Base-by-base conservation (phyloP, 2,113 vertebrate genomes). In the Polyodon spathula region DNA sequence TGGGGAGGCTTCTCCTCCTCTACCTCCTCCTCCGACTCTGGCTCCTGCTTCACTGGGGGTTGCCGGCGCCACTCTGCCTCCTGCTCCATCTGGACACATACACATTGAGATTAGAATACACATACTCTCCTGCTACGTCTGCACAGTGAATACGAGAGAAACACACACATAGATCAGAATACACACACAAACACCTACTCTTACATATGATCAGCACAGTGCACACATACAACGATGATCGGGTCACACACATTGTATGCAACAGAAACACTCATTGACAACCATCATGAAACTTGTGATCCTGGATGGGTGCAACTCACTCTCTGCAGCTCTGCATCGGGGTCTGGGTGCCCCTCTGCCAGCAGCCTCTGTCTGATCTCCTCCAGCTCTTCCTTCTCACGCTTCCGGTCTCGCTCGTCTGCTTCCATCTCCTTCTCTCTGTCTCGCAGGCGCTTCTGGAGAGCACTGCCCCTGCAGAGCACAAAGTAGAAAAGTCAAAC, bases 391-490 rank as follows among this genome's bases (percentile, higher is more conserved):
- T 99, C 96, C 77, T 97, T 97, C 76, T 99, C 96, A 41, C 95
- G 88, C 76, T 99, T 98, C 73, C 96, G 87, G 69, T 98, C 96
- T 65, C 96, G 88, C 80, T 99, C 96, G 75, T 99, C 96, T 53
- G 88, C 90, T 87, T 99, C 96, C 80, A 92, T 94, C 85, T 99
- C 96, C 70, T 97, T 99, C 80, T 98, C 95, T 61, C 95, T 68
- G 77, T 99, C 96, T 83, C 95, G 81, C 71, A 98, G 81, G 37
- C 96, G 91, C 76, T 98, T 98, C 85, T 99, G 95, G 83, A 98
- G 91, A 63, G 96, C 95, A 73, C 96, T 99, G 72, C 96, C 96
- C 84, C 96, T 99, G 80, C n/a, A 77, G 81, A 81, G 73, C 56
- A 68, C 17, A 78, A 0, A 0, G 6, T 46, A 55, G 60, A 81